Evolutionary conservation across 2,888 invertebrate species (phyloP), one percentile per base, ranked within the genome.

Genomic region (Rhaphigaster nebulosa): DNA sequence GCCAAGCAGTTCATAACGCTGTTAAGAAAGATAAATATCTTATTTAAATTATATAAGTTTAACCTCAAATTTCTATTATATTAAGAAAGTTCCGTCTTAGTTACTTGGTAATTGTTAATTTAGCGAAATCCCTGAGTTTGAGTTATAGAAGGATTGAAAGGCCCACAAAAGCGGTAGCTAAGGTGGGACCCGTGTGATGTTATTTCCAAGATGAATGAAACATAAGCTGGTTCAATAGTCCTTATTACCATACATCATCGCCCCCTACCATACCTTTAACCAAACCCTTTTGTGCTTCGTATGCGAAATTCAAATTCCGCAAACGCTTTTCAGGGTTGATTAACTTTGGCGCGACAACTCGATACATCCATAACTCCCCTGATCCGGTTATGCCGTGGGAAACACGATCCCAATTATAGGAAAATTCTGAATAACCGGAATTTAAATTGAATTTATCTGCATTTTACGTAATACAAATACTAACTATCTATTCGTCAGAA

Each of bases 201-300:
- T 76, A 76, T 76, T 76, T 76, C 70, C 3, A 29, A 38, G 70
- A 76, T 76, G 70, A 76, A 76, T 76, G 70, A 76, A 76, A 76
- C 70, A 76, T 76, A 76, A 76, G 70, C 70, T 76, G 70, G 70
- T 38, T 76, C 34, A 76, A 76, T 76, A 38, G 70, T 76, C 13
- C 6, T 38, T 38, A 76, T 76, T 76, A 76, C 70, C 38, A 76
- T 76, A 76, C 34, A 76, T 34, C 34, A 29, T 18, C 29, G 18
- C 70, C 34, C 70, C 8, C 34, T 20, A 18, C 5, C 15, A 0
- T 38, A 29, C 20, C 70, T 76, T 38, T 38, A 38, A 6, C 20
- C 34, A 8, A 76, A 38, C 70, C 70, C 38, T 38, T 76, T 76
- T 76, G 70, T 76, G 38, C 70, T 23, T 23, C 23, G 1, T 20